Conservation (phyloP, 1,140 invertebrate genomes). For the Plutomurus gul region DNA sequence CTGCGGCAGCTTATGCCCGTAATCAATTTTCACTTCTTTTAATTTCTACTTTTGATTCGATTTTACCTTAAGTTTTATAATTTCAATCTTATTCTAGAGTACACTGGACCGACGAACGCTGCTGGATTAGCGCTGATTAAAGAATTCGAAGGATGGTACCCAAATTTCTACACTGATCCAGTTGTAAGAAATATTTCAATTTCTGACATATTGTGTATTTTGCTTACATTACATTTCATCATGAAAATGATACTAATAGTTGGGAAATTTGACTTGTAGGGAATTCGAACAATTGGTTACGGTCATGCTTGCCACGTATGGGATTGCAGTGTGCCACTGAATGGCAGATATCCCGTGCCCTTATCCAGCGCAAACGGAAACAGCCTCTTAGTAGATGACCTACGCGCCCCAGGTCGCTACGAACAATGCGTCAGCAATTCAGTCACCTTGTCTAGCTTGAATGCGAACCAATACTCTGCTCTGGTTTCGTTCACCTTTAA, state of each 20-base stretch:
- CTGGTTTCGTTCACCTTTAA: conserved; percentile 50
- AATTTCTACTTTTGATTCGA: no score
- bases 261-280: background rate
- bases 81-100: no score
- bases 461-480: conserved; percentile 49
- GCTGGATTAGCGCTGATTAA: conserved; percentile 47
- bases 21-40: no score
- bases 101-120: conserved; percentile 4
- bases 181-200: conserved; percentile 28
- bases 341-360: conserved; percentile 44
- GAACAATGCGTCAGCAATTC: conserved; percentile 33
- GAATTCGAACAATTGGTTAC: conserved; percentile 51
- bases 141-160: conserved; percentile 51
- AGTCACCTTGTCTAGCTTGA: conserved; percentile 36
- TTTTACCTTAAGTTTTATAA: no score
- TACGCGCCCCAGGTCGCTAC: conserved; percentile 38
- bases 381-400: conserved; percentile 37
- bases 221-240: background rate
- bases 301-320: conserved; percentile 49
- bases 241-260: background rate
- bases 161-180: conserved; percentile 50
- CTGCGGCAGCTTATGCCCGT: no score
- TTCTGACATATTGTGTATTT: background rate
- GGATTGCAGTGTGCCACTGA: conserved; percentile 48
- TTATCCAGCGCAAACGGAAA: conserved; percentile 42